Conservation (phyloP, 2,797 vertebrate genomes). For the Crocidura indochinensis region DNA sequence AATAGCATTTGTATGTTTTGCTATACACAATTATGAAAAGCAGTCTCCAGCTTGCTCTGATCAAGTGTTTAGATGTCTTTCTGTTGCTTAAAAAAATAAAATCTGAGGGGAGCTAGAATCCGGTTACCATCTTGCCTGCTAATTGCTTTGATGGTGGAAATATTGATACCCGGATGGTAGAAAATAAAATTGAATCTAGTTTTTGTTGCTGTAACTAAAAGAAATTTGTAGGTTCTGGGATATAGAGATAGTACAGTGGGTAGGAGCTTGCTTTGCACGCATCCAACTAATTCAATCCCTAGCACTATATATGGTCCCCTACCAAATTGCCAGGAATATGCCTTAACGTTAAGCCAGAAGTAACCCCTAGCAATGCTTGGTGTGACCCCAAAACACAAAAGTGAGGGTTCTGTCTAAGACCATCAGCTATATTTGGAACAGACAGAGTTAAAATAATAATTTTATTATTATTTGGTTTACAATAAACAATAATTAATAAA, state of each 20-base stretch:
- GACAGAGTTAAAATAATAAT: conserved; percentile 2
- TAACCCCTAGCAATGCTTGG: too few species aligned
- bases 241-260: too few species aligned
- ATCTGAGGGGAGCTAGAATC: conserved; percentile 31
- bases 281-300: too few species aligned
- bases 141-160: conserved; percentile 36
- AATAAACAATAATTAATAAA: too few species aligned
- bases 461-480: too few species aligned
- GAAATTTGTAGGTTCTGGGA: not conserved
- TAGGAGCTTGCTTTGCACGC: too few species aligned
- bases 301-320: too few species aligned
- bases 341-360: too few species aligned
- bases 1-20: conserved; percentile 28
- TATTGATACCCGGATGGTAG: conserved; percentile 18
- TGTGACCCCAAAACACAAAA: not conserved
- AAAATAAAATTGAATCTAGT: conserved; percentile 23
- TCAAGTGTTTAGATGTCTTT: conserved; percentile 26
- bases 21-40: conserved; percentile 11
- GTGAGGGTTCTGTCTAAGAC: not conserved
- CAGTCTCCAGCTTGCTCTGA: conserved; percentile 14
- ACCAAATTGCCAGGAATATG: too few species aligned
- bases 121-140: conserved; percentile 53
- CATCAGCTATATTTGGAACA: conserved; percentile 15
- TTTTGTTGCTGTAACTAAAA: conserved; percentile 50
- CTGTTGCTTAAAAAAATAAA: conserved; percentile 62